Base-by-base conservation (phyloP, 1,140 invertebrate genomes). In the Gonioctena quinquepunctata region DNA sequence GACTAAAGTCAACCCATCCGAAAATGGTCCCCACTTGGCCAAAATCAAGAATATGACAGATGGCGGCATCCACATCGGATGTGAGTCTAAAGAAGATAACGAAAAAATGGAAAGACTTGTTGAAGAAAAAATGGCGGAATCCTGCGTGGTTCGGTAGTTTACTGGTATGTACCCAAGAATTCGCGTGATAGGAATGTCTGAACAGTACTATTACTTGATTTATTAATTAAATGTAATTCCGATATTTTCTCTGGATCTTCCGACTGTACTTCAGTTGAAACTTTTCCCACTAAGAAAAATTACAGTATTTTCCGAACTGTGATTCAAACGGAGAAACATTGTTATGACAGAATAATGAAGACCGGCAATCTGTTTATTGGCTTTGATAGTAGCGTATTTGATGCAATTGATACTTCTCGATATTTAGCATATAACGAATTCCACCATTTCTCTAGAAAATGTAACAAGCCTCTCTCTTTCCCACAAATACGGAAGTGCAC, bases 231-330 rank as follows among this genome's bases (percentile, higher is more conserved):
- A 19, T 27, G 61, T 25, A 63, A 63, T 63, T 42, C 61, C 5
- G 42, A 49, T 2, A 25, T 49, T 7, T 63, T 63, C 42, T 28
- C 28, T 63, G 61, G 1, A 21, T 27, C 16, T 4, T 19, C n/a
- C 8, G 61, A 63, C 6, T 49, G 2, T 63, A 64, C 8, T n/a
- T 8, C 48, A 21, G 33, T 64, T 21, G 48, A 49, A 48, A 22
- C 6, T 0, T 6, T 64, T 64, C 59, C 59, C 2, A 64, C 33
- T 2, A 48, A 62, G 28, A 64, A 64, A 48, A 64, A 64, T 64
- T 0, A n/a, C 22, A 16, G 26, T 23, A 60, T 60, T 26, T 60
- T n/a, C 21, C 57, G 26, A 60, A 23, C 26, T 28, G 21, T 64
- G 6, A 64, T 64, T 42, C 26, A 64, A 64, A 42, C 25, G 16